These are phyloP conservation scores for Catocala nupta DNA, from an alignment of 2,888 invertebrate genomes.

Conservation along the genomic window DNA sequence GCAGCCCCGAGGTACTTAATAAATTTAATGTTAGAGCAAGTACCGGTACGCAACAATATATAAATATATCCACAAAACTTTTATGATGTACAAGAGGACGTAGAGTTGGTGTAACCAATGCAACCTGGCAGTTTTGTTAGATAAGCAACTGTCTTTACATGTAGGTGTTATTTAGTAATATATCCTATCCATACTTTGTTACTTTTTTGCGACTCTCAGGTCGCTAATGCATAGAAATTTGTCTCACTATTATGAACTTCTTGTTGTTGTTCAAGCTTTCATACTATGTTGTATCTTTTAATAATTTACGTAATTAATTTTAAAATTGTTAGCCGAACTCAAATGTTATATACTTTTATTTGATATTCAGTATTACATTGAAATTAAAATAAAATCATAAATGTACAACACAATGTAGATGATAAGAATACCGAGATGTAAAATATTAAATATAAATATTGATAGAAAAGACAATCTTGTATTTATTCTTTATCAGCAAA, in stretches of 20 bases:
- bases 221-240: too few species aligned
- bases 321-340: constrained; percentile 26
- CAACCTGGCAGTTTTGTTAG: constrained; percentile 15
- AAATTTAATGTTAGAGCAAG: constrained; percentile 43
- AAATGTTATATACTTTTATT: constrained; percentile 43
- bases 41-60: constrained; percentile 6
- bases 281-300: neutral
- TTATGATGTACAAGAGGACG: neutral
- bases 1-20: constrained; percentile 77
- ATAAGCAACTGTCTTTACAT: constrained; percentile 14
- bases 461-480: constrained; percentile 43
- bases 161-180: constrained; percentile 25
- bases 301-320: constrained; percentile 7
- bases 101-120: constrained; percentile 12
- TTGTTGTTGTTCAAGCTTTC: neutral
- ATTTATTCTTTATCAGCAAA: constrained; percentile 1
- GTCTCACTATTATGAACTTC: neutral
- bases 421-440: constrained; percentile 67
- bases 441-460: constrained; percentile 56
- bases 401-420: constrained; percentile 69
- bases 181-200: neutral
- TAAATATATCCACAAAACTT: neutral
- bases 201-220: too few species aligned
- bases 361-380: constrained; percentile 65
- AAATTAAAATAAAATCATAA: constrained; percentile 59